Evolutionary conservation across 2,888 invertebrate genomes (phyloP).

Genomic region (Cheilosia scutellata): DNA sequence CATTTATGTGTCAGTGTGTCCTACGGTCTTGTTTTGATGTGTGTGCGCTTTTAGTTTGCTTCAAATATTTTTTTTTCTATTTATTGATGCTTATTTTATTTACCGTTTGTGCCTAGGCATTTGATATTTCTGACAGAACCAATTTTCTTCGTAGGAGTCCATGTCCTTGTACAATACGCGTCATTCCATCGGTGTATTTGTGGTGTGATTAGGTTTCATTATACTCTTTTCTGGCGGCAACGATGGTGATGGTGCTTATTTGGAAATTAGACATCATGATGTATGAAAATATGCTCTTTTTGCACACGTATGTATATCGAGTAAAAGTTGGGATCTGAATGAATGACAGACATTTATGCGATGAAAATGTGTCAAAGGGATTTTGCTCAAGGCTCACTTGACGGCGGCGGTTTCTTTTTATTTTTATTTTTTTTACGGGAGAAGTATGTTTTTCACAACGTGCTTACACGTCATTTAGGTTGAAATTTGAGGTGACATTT

Average conservation of each 20-base stretch:
- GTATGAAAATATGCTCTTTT: conserved; percentile 27
- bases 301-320: conserved; percentile 17
- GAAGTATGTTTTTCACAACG: conserved; percentile 10
- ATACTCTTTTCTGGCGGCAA: conserved; percentile 9
- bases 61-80: conserved; percentile 62
- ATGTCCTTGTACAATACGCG: conserved; percentile 13
- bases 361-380: conserved; percentile 72
- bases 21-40: conserved; percentile 13
- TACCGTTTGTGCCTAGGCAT: conserved; percentile 29
- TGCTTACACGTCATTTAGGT: conserved; percentile 50
- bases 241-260: conserved; percentile 40
- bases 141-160: conserved; percentile 19
- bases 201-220: conserved; percentile 18
- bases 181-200: conserved; percentile 4
- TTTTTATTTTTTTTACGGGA: not conserved
- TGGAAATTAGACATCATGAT: conserved; percentile 60
- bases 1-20: not conserved
- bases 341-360: conserved; percentile 51
- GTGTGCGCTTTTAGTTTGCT: conserved; percentile 59
- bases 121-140: conserved; percentile 35
- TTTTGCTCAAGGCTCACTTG: conserved; percentile 53
- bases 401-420: not conserved
- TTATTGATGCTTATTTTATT: conserved; percentile 59
- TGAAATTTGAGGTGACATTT: conserved; percentile 68
- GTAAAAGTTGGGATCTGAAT: conserved; percentile 15